A percentile compares a stretch with the other conserved stretches of the same genome.
phyloP scores from a whole-genome alignment of 1,140 invertebrate genomes.

The Eupeodes corollae region DNA sequence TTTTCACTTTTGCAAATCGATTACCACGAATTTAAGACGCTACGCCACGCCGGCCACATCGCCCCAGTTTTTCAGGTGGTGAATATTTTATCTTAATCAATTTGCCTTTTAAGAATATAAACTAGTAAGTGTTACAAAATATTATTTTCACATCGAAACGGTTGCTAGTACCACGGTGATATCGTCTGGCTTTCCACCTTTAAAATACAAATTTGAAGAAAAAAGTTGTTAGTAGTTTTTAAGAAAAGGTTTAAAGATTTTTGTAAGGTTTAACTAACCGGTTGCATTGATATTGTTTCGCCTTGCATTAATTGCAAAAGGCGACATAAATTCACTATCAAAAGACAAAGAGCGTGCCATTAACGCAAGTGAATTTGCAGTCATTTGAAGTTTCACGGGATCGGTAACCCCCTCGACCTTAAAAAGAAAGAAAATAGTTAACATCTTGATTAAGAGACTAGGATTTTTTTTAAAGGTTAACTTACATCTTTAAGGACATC shows the following conservation, averaged over 20 bases:
- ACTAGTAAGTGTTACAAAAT: neutral
- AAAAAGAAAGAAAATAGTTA: constrained; percentile 5
- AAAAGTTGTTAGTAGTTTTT: neutral
- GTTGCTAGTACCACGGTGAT: constrained; percentile 91
- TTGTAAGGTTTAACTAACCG: constrained; percentile 46
- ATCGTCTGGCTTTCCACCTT: constrained; percentile 94
- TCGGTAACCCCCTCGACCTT: constrained; percentile 55
- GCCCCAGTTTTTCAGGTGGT: too few relatives aligned
- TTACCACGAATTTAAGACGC: too few relatives aligned
- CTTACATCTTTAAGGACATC: constrained; percentile 36
- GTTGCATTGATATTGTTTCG: constrained; percentile 86
- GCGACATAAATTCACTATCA: constrained; percentile 88
- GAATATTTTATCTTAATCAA: too few relatives aligned
- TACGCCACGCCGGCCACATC: too few relatives aligned
- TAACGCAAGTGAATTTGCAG: constrained; percentile 88
- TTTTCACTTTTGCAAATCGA: too few relatives aligned
- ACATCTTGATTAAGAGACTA: neutral
- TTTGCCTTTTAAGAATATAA: too few relatives aligned
- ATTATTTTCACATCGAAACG: constrained; percentile 58
- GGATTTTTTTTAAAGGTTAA: neutral
- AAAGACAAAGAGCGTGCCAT: constrained; percentile 88
- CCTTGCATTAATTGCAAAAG: constrained; percentile 84
- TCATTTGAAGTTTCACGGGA: constrained; percentile 66
- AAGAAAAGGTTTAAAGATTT: neutral
- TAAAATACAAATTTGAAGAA: constrained; percentile 1